Base-by-base conservation (phyloP, 92 coral and sea anemone genomes). In the Epizoanthus fatuus region DNA sequence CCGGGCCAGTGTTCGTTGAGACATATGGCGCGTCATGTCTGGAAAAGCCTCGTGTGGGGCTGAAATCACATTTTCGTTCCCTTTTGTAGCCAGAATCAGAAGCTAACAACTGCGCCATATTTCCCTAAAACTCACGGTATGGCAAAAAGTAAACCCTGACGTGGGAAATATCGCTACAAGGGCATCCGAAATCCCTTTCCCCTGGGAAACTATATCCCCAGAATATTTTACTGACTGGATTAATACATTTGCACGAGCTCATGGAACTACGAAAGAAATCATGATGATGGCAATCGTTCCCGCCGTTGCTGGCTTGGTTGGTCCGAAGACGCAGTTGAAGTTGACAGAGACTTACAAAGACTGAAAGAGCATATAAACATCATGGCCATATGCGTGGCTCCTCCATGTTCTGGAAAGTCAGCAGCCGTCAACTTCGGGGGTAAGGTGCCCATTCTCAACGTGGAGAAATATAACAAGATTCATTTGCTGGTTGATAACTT, bases 371-470 rank as follows among this genome's bases (percentile, higher is more conserved):
- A 82, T 65, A 17, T 86, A 7, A 47, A 82, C 57, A 32, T 87
- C 42, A 87, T 87, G 38, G 49, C 73, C 13, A 29, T 88, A 3
- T 88, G 91, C 58, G 42, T 88, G 49, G 60, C 83, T 19, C 91
- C 87, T 29, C 91, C 91, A 70, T 63, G 72, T 37, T 76, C 83
- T 3, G 91, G 87, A 3, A 81, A 88, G 76, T 81, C 63, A 74
- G 91, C 66, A 54, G 84, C 86, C n/a, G 81, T 74, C 42, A 67
- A 83, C 15, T 88, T 75, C 69, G 94, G 94, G 12, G 74, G 88
- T 47, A 91, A 87, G 56, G 63, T 63, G 63, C 91, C 94, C 9
- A 56, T 91, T 40, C 15, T 83, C 3, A 45, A 65, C 2, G 89
- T 91, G 6, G 89, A 87, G 81, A 75, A 68, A 47, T 55, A 32